Conservation (phyloP, 1,140 invertebrate genomes). For the Cotesia typhae region DNA sequence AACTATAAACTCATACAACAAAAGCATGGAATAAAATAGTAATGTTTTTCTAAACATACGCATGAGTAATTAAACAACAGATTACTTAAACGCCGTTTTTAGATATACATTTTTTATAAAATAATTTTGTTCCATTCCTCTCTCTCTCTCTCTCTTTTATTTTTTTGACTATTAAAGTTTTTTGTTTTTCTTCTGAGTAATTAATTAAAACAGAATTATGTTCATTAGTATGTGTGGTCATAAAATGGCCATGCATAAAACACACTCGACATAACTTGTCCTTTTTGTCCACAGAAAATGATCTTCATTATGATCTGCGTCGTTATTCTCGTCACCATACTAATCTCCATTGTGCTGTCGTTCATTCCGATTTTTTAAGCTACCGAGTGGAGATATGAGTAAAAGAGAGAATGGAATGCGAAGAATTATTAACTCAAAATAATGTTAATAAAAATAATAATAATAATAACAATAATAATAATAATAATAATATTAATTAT, state of each 20-base stretch:
- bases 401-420: constrained; percentile 30
- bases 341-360: constrained; percentile 61
- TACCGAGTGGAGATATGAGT: constrained; percentile 37
- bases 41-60: constrained; percentile 9
- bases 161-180: background rate
- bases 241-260: constrained; percentile 25
- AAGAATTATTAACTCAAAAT: constrained; percentile 8
- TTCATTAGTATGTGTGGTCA: background rate
- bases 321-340: constrained; percentile 65
- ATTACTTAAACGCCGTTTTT: constrained; percentile 35
- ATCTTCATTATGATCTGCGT: constrained; percentile 85
- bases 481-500: constrained; percentile 15
- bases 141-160: background rate
- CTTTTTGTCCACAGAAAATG: constrained; percentile 86
- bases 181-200: background rate
- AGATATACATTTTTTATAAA: background rate
- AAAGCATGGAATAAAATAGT: too few relatives aligned
- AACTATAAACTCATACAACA: too few relatives aligned
- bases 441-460: constrained; percentile 25
- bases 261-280: constrained; percentile 40
- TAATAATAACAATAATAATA: constrained; percentile 16
- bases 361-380: constrained; percentile 59
- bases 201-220: background rate
- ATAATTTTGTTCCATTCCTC: constrained; percentile 37
- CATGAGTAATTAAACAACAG: constrained; percentile 20